Conservation (phyloP, 2,888 invertebrate species). For the Meloe dianella region DNA sequence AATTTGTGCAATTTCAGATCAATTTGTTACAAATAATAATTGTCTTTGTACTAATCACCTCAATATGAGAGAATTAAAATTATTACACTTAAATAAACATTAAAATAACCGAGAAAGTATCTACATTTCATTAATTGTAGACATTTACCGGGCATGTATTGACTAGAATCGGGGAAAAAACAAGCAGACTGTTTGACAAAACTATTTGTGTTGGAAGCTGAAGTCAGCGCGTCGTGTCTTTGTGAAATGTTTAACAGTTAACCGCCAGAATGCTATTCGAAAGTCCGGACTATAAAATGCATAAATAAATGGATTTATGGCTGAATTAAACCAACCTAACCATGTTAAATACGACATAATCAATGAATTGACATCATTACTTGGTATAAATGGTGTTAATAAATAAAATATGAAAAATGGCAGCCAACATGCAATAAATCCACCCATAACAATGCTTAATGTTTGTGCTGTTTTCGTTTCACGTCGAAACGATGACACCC, state of each 20-base stretch:
- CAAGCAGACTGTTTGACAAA: not conserved
- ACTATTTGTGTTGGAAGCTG: constrained; percentile 56
- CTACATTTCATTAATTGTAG: too few relatives aligned
- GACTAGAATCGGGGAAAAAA: not conserved
- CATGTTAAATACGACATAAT: constrained; percentile 81
- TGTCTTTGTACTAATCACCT: not conserved
- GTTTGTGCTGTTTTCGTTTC: constrained; percentile 91
- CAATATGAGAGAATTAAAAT: constrained; percentile 2
- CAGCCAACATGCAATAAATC: constrained; percentile 87
- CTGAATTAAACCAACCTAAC: constrained; percentile 90
- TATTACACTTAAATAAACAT: not conserved
- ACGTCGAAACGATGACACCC: constrained; percentile 73
- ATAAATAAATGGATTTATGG: constrained; percentile 89
- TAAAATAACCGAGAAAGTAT: not conserved
- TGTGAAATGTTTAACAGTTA: constrained; percentile 75
- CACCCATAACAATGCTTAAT: constrained; percentile 84
- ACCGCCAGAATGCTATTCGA: constrained; percentile 83
- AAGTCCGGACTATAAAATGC: constrained; percentile 90
- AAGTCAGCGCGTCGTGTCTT: constrained; percentile 55
- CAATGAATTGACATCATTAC: constrained; percentile 62
- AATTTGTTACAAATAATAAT: not conserved
- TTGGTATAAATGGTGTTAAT: constrained; percentile 77
- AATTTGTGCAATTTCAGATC: not conserved
- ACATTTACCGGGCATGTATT: too few relatives aligned
- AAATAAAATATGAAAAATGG: constrained; percentile 87